Evolutionary conservation across 2,797 vertebrate genomes (phyloP).

Genomic region (Xenops minutus): DNA sequence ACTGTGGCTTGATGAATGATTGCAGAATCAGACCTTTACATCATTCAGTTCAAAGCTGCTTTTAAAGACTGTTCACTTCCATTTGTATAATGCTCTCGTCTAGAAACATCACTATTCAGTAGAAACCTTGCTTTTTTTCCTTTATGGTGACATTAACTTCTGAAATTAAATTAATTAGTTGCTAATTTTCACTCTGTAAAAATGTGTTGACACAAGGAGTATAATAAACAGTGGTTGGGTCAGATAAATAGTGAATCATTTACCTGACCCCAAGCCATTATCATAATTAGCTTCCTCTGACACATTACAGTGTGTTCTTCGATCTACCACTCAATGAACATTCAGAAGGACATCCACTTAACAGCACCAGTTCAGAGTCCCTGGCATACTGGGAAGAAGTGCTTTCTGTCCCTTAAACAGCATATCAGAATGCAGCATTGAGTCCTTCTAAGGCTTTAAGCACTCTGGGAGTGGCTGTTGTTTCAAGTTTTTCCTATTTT

Average conservation of each 20-base stretch:
- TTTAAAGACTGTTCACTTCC: not conserved
- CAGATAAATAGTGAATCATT: slow-evolving; percentile 37
- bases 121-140: not conserved
- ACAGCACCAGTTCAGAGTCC: not conserved
- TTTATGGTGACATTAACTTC: slow-evolving; percentile 18
- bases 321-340: not conserved
- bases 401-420: not conserved
- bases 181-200: slow-evolving; percentile 52
- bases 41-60: not conserved
- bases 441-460: not conserved
- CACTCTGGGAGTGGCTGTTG: not conserved
- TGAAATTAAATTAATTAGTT: slow-evolving; percentile 65
- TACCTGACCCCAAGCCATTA: slow-evolving; percentile 37
- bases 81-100: not conserved
- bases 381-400: not conserved
- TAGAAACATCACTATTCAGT: not conserved
- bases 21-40: slow-evolving; percentile 13
- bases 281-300: slow-evolving; percentile 32
- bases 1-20: slow-evolving; percentile 2
- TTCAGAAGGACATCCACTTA: not conserved
- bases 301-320: not conserved
- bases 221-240: slow-evolving; percentile 38
- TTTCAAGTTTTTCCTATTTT: not conserved
- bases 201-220: slow-evolving; percentile 33
- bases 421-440: not conserved